Conservation (phyloP, 2,797 vertebrate genomes). For the Epinephelus awoara region DNA sequence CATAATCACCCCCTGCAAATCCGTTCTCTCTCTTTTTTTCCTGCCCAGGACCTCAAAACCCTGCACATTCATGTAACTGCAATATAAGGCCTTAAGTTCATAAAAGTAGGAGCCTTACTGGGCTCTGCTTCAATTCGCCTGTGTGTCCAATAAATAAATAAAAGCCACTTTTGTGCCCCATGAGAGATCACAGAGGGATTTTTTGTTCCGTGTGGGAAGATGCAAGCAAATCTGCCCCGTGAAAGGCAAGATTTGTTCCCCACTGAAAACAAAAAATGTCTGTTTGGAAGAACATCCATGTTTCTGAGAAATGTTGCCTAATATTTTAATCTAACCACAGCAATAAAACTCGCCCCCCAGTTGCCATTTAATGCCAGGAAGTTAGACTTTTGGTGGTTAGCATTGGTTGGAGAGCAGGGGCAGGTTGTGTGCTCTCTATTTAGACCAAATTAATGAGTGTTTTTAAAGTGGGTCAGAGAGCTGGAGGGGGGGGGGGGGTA, state of each 20-base stretch:
- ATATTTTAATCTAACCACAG: constrained; percentile 80
- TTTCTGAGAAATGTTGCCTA: constrained; percentile 82
- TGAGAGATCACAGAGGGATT: constrained; percentile 79
- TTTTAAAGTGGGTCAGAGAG: constrained; percentile 68
- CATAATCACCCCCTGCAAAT: constrained; percentile 53
- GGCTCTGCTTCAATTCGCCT: constrained; percentile 61
- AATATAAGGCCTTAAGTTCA: constrained; percentile 55
- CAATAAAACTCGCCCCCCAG: constrained; percentile 74
- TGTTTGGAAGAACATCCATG: constrained; percentile 72
- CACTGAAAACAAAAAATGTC: constrained; percentile 44
- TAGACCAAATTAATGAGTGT: constrained; percentile 74
- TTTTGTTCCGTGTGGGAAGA: constrained; percentile 83
- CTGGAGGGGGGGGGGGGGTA: constrained; percentile 29
- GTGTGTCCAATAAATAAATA: constrained; percentile 75
- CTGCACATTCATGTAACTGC: constrained; percentile 47
- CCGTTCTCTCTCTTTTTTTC: background rate
- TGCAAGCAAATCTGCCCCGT: constrained; percentile 71
- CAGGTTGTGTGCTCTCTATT: constrained; percentile 76
- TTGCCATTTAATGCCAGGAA: constrained; percentile 76
- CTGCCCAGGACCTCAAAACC: constrained; percentile 39
- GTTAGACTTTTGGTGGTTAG: constrained; percentile 70
- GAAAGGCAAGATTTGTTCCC: constrained; percentile 81
- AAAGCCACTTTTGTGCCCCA: constrained; percentile 77
- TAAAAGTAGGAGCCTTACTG: constrained; percentile 55
- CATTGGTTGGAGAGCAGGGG: constrained; percentile 50